A percentile compares a stretch with the other conserved stretches of the same genome.
Conservation (phyloP, 2,888 invertebrate species). For the Acholoe squamosa region DNA sequence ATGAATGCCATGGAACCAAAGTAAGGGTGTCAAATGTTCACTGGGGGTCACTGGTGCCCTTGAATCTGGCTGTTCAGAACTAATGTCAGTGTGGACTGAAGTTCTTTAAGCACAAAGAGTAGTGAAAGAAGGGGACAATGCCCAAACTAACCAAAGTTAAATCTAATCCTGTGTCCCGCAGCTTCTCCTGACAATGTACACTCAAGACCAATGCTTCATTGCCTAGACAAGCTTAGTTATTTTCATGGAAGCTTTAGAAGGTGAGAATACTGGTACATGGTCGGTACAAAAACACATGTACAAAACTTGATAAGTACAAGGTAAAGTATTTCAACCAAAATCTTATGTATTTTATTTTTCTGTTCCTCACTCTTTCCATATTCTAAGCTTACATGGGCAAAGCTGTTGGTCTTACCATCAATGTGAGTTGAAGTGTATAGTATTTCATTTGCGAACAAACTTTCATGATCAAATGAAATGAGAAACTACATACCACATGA, state of each 20-base stretch:
- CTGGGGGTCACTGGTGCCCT: neutral
- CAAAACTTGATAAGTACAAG: neutral
- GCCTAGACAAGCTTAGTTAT: neutral
- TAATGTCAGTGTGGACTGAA: neutral
- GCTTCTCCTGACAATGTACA: neutral
- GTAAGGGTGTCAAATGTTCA: neutral
- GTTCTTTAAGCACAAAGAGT: neutral
- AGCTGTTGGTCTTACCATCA: neutral
- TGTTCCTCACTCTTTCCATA: neutral
- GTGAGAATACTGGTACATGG: neutral
- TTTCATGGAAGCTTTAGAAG: neutral
- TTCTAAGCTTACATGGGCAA: neutral
- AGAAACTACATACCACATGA: neutral
- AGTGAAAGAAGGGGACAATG: constrained; percentile 1
- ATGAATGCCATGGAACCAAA: neutral
- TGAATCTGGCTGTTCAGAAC: neutral
- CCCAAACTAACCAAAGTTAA: neutral
- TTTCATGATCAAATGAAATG: constrained; percentile 27
- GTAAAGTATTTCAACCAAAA: neutral
- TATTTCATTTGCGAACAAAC: constrained; percentile 13
- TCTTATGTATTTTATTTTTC: neutral
- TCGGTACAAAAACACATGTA: neutral
- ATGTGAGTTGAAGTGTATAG: neutral
- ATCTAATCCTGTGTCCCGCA: neutral
- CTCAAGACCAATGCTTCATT: neutral